Conservation (phyloP, 2,113 vertebrate genomes). For the Pionites leucogaster region DNA sequence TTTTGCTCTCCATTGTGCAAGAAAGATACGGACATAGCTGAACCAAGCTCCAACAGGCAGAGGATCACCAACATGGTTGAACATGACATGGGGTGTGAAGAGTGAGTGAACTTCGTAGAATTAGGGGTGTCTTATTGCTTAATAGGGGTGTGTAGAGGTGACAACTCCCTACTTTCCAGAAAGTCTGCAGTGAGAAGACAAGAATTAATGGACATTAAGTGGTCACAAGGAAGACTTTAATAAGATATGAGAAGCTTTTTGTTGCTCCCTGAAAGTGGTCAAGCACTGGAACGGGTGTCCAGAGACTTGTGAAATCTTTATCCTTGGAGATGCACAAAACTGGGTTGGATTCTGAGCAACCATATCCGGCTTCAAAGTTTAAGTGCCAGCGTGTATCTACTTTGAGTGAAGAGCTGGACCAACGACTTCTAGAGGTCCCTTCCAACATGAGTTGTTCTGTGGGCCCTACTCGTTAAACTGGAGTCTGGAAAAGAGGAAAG, state of each 20-base stretch:
- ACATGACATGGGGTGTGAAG: not conserved
- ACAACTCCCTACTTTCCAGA: not conserved
- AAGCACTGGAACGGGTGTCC: not conserved
- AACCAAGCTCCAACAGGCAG: not conserved
- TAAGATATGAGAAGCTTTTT: not conserved
- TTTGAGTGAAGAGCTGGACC: not conserved
- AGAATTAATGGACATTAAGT: not conserved
- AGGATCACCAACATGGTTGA: not conserved
- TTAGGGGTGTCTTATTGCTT: not conserved
- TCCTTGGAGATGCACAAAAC: not conserved
- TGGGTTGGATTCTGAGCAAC: not conserved
- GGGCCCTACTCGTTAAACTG: not conserved
- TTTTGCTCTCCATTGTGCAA: not conserved
- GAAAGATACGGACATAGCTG: not conserved
- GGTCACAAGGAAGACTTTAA: not conserved
- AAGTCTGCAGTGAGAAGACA: not conserved
- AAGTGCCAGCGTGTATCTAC: not conserved
- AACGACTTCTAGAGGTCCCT: not conserved
- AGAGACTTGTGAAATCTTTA: not conserved
- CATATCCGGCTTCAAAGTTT: not conserved
- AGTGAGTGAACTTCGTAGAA: not conserved
- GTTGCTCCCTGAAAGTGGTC: rapidly evolving
- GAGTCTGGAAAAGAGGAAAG: not conserved
- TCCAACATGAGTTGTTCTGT: not conserved
- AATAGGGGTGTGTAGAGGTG: not conserved